Evolutionary conservation across 2,797 vertebrate genomes (phyloP), one percentile per base, ranked within the genome.

Genomic region (Luscinia megarhynchos): DNA sequence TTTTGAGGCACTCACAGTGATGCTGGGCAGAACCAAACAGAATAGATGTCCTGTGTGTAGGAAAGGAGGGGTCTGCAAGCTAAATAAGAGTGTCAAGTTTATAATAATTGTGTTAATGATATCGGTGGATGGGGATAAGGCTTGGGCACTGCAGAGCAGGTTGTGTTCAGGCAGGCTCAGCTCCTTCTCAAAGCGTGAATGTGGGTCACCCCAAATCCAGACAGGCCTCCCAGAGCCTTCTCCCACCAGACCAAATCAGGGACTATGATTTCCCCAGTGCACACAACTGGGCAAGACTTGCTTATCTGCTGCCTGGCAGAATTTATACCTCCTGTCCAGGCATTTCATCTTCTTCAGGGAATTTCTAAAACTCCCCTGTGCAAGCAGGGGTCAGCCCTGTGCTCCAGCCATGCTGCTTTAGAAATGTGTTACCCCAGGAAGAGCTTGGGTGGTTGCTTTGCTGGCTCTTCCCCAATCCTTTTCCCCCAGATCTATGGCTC

Each of bases 31-130:
- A 81, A 9, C 12, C 38, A 72, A 67, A 21, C 9, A 50, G 41
- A 1, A 0, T 0, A 18, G 53, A 27, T 51, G n/a, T 67, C 11
- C 64, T 80, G 34, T 3, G 3, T 1, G 2, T n/a, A 22, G 46
- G 50, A 54, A 67, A 74, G 23, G 30, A 59, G 29, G 22, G 34
- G 30, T 43, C 23, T 76, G 34, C 36, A 26, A 68, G 59, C 3
- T 77, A 38, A 80, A 32, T 14, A 24, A 67, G 4, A 4, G 2
- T 63, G 29, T 15, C 22, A 20, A 45, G 15, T 59, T 74, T 57
- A 10, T 55, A 10, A 34, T 48, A 50, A 68, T 77, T 32, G 4
- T 41, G 8, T 34, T 57, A 27, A 45, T 58, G 26, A 27, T 45
- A 32, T 45, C 64, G 57, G 21, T 30, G 32, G 32, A 17, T 45